Percentiles rank a stretch among this genome's conserved stretches.
phyloP scores from a whole-genome alignment of 2,797 vertebrate genomes.

The Sebastes diaconus region DNA sequence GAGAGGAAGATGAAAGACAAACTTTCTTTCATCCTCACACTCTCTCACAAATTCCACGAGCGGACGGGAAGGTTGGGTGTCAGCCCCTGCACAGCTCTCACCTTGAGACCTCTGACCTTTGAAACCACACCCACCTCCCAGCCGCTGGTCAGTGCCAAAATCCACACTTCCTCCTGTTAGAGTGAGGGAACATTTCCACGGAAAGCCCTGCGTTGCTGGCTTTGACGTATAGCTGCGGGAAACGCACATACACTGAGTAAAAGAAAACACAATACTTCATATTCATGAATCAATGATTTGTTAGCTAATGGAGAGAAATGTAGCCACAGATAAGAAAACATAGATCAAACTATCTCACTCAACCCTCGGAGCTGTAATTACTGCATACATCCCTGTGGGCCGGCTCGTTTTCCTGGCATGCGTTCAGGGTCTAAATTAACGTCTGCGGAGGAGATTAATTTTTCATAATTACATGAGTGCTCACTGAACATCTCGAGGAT shows the following conservation, averaged over 20 bases:
- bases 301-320: slow-evolving; percentile 9
- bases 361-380: slow-evolving; percentile 14
- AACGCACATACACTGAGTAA: slow-evolving; percentile 3
- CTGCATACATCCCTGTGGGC: background rate
- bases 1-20: background rate
- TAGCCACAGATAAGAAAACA: slow-evolving; percentile 6
- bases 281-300: background rate
- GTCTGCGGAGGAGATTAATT: slow-evolving; percentile 6
- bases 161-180: slow-evolving; percentile 39
- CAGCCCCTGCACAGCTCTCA: background rate
- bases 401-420: background rate
- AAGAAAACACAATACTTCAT: slow-evolving; percentile 16
- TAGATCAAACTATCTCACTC: background rate
- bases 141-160: slow-evolving; percentile 31
- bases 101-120: slow-evolving; percentile 45
- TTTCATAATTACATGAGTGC: slow-evolving; percentile 24
- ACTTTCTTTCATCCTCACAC: background rate
- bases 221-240: slow-evolving; percentile 22
- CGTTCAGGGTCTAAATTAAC: background rate
- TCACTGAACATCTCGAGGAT: background rate
- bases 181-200: slow-evolving; percentile 45
- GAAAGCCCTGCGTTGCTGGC: background rate
- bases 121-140: background rate
- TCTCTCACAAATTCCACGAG: slow-evolving; percentile 29
- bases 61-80: background rate